Conservation (phyloP, 2,113 vertebrate species). For the Lonchura striata region DNA sequence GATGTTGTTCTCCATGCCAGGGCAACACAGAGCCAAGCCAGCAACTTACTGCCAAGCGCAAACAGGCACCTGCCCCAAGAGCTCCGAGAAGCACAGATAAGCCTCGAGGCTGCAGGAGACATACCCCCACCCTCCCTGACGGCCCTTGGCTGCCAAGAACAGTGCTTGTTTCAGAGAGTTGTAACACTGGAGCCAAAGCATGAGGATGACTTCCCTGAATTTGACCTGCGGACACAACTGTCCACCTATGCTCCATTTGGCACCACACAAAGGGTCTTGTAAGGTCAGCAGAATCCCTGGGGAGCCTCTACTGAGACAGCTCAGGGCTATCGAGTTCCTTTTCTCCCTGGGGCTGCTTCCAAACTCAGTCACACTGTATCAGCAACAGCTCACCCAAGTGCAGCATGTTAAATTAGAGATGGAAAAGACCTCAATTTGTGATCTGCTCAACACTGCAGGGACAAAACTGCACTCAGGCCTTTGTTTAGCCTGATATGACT, state of each 20-base stretch:
- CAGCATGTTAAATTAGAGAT: not conserved
- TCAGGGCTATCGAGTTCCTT: not conserved
- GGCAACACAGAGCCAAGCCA: not conserved
- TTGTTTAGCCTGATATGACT: not conserved
- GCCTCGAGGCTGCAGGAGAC: not conserved
- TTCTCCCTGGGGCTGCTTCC: not conserved
- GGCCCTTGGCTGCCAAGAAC: not conserved
- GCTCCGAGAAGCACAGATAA: slow-evolving; percentile 44
- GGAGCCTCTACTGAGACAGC: not conserved
- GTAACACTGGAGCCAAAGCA: not conserved
- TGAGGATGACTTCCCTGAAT: not conserved
- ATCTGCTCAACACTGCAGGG: not conserved
- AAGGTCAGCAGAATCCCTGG: slow-evolving; percentile 26
- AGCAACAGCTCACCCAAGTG: not conserved
- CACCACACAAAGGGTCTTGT: not conserved
- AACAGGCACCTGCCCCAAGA: slow-evolving; percentile 34
- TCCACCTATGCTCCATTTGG: not conserved
- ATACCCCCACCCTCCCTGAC: not conserved
- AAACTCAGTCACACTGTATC: not conserved
- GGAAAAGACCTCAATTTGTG: not conserved
- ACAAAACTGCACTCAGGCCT: not conserved
- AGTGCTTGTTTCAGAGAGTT: slow-evolving; percentile 16
- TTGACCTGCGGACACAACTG: not conserved
- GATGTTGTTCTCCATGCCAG: not conserved
- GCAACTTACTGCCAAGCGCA: not conserved